Evolutionary conservation across 53 echinoderm and acorn worm species (phyloP).

Genomic region (Glandiceps talaboti): DNA sequence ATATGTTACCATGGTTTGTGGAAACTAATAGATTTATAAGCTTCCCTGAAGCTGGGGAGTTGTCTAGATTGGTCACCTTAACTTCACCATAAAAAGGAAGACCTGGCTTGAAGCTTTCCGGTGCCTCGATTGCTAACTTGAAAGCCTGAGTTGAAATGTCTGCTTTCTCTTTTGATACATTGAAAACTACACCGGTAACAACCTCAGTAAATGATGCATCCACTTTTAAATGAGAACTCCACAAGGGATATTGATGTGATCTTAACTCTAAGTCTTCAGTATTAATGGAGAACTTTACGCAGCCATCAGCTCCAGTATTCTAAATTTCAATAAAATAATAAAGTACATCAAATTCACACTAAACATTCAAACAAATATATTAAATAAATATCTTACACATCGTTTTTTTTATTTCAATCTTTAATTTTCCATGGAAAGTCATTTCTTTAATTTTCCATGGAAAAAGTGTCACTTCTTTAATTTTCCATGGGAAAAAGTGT

Average conservation of each 20-base stretch:
- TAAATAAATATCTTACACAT: no score
- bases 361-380: no score
- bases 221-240: conserved; percentile 25
- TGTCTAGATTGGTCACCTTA: conserved; percentile 61
- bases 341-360: no score
- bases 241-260: conserved; percentile 8
- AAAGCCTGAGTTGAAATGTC: conserved; percentile 8
- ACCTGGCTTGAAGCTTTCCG: conserved; percentile 55
- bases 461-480: no score
- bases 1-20: conserved; percentile 19
- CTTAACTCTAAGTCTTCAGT: conserved; percentile 37
- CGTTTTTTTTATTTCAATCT: no score
- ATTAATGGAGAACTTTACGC: conserved; percentile 30
- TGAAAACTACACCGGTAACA: conserved; percentile 29
- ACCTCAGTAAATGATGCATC: conserved; percentile 34
- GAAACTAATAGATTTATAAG: neutral
- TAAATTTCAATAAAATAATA: no score
- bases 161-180: neutral
- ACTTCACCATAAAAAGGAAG: conserved; percentile 67
- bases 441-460: no score
- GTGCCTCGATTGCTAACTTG: conserved; percentile 27
- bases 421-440: no score
- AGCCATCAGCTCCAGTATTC: conserved; percentile 67
- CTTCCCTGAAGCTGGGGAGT: conserved; percentile 29
- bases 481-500: no score